phyloP scores from a whole-genome alignment of 2,113 vertebrate species.

The Crotalus horridus region DNA sequence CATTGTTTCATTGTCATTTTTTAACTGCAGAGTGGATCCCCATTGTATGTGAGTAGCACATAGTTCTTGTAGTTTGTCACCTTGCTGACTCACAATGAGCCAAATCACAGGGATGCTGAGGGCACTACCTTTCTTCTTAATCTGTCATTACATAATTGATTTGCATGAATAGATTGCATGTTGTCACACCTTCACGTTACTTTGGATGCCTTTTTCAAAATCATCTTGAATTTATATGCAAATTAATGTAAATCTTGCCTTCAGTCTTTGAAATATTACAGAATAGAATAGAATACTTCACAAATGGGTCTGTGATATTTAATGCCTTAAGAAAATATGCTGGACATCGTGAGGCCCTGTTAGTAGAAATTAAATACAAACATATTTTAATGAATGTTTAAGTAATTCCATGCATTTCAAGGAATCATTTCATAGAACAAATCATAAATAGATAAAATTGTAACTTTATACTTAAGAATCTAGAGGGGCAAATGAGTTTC shows the following conservation, averaged over 20 bases:
- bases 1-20: constrained; percentile 61
- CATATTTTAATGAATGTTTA: neutral
- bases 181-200: neutral
- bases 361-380: neutral
- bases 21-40: constrained; percentile 76
- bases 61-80: constrained; percentile 41
- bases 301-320: neutral
- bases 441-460: neutral
- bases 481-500: neutral
- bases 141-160: constrained; percentile 1
- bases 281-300: neutral
- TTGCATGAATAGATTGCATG: constrained; percentile 70
- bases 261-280: neutral
- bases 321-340: neutral
- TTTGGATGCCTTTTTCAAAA: constrained; percentile 54
- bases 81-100: neutral
- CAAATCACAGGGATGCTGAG: constrained; percentile 22
- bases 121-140: constrained; percentile 25
- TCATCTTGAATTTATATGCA: neutral
- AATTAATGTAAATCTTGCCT: fast-evolving
- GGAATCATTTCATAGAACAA: neutral
- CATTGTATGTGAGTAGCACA: constrained; percentile 83
- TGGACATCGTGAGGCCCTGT: neutral
- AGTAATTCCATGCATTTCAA: neutral
- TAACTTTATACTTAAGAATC: neutral